phyloP scores from a whole-genome alignment of 2,797 vertebrate species.

The Lacerta agilis region DNA sequence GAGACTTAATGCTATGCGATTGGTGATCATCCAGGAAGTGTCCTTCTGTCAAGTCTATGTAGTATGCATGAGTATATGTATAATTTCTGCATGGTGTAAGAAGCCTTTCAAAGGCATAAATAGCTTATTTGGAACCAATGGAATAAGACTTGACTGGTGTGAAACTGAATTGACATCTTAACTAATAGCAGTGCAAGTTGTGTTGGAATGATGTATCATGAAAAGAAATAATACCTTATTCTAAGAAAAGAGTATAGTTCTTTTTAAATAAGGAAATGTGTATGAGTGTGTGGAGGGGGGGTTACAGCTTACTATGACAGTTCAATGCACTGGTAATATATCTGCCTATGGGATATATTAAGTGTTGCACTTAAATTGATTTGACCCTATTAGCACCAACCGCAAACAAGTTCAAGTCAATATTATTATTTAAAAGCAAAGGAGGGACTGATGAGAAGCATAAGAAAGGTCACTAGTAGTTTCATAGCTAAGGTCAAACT shows the following conservation, averaged over 20 bases:
- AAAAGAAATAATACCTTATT: slow-evolving; percentile 61
- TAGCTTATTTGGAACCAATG: slow-evolving; percentile 54
- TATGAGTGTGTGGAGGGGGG: slow-evolving; percentile 37
- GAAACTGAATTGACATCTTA: slow-evolving; percentile 51
- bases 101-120: slow-evolving; percentile 67
- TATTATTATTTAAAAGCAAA: slow-evolving; percentile 54
- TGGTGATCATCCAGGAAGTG: slow-evolving; percentile 70
- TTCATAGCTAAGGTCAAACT: slow-evolving; percentile 15
- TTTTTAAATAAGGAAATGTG: slow-evolving; percentile 50
- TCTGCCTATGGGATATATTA: slow-evolving; percentile 39
- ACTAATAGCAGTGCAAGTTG: slow-evolving; percentile 68
- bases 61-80: slow-evolving; percentile 68
- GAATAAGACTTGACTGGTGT: slow-evolving; percentile 37
- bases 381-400: slow-evolving; percentile 53
- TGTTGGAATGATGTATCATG: slow-evolving; percentile 64
- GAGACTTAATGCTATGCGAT: slow-evolving; percentile 66
- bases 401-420: slow-evolving; percentile 36
- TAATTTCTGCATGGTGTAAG: slow-evolving; percentile 71
- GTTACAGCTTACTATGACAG: slow-evolving; percentile 57
- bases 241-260: slow-evolving; percentile 47
- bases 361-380: slow-evolving; percentile 65
- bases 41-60: slow-evolving; percentile 64
- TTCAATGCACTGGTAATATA: slow-evolving; percentile 40
- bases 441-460: slow-evolving; percentile 19
- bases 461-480: not conserved